These are phyloP conservation scores for Takifugu rubripes DNA, from an alignment of 2,797 vertebrate genomes.

Conservation along the genomic window DNA sequence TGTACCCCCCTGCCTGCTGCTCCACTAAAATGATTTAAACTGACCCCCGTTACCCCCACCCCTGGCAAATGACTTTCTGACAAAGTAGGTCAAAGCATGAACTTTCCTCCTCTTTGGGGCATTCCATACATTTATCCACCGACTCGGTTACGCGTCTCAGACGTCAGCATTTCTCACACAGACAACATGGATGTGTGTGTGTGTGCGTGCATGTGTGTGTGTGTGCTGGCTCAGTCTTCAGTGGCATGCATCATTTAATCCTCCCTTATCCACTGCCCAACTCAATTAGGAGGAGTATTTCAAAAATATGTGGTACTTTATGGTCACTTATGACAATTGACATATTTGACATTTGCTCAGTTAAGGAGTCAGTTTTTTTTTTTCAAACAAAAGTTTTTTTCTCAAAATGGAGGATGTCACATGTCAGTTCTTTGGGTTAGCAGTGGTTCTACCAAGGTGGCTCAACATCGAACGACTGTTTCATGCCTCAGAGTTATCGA, in stretches of 20 bases:
- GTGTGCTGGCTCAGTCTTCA: no score
- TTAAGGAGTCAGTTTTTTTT: no score
- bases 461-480: background rate
- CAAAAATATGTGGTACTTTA: no score
- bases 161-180: constrained; percentile 7
- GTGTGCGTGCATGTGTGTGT: no score
- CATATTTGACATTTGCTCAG: background rate
- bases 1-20: constrained; percentile 13
- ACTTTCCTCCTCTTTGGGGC: constrained; percentile 32
- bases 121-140: constrained; percentile 46
- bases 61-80: constrained; percentile 20
- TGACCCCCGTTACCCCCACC: constrained; percentile 16
- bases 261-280: no score
- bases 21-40: constrained; percentile 35
- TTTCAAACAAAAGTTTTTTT: no score
- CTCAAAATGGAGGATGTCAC: no score
- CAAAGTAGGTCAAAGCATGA: constrained; percentile 42
- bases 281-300: no score
- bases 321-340: no score
- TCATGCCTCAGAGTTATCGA: background rate
- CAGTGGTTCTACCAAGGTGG: background rate
- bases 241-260: no score
- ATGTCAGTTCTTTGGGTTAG: background rate
- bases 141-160: constrained; percentile 18
- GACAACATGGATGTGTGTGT: constrained; percentile 1